These are phyloP conservation scores for Latrodectus geometricus DNA, from an alignment of 1,140 invertebrate genomes.

Conservation along the genomic window DNA sequence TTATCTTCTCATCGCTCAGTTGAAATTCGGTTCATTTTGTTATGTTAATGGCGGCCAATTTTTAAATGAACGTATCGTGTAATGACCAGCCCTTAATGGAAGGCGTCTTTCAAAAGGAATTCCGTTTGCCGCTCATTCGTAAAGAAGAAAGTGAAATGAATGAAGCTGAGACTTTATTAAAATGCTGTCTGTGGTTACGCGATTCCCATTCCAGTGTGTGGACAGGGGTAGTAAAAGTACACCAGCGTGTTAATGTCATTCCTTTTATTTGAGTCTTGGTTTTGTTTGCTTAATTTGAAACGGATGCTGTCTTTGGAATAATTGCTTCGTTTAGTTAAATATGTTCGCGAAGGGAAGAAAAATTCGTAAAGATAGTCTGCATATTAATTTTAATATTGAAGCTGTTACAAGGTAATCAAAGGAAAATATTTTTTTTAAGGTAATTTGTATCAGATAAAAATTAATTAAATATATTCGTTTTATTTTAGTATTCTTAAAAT, in stretches of 20 bases:
- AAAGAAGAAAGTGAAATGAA: neutral
- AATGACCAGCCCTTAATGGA: neutral
- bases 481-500: no score
- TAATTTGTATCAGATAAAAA: no score
- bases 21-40: neutral
- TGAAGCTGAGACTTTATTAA: neutral
- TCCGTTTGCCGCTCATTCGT: neutral
- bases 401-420: no score
- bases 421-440: no score
- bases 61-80: neutral
- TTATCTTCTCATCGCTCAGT: slow-evolving; percentile 19
- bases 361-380: no score
- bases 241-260: neutral
- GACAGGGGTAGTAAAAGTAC: neutral
- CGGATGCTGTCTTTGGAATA: no score
- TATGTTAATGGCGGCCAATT: slow-evolving; percentile 1
- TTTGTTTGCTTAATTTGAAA: no score
- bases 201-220: neutral
- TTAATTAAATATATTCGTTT: no score
- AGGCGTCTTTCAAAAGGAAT: neutral
- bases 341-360: no score
- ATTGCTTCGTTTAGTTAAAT: no score
- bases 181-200: neutral
- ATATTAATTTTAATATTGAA: no score
- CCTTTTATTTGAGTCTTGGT: no score